Base-by-base conservation (phyloP, 2,797 vertebrate species). In the Pagetopsis macropterus region DNA sequence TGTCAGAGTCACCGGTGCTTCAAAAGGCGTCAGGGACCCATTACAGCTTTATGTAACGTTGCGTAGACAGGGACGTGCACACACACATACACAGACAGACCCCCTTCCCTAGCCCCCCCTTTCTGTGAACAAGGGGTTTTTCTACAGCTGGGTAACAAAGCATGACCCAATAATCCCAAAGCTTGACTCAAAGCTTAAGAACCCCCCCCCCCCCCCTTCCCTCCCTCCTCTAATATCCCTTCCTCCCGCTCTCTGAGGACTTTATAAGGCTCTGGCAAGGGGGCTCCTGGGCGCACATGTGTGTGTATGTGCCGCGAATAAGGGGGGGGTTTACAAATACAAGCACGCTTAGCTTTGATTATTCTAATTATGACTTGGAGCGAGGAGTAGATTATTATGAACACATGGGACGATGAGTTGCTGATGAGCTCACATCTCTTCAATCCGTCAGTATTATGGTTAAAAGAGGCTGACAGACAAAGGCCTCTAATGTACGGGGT, bases 141-240 rank as follows among this genome's bases (percentile, higher is more conserved):
- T 94, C 91, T 94, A 93, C 94, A 94, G 94, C 93, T 94, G 94
- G 92, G 91, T 93, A 95, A 94, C 94, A 94, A 94, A 93, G 94
- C 93, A 92, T 95, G 93, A 94, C 93, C 93, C 94, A 94, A 92
- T 95, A 95, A 95, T 94, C 94, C 94, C 87, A 85, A 91, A 92
- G 90, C 91, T 92, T 92, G 90, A 93, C 91, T 94, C 90, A 93
- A 93, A 94, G 89, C 91, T 92, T 87, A 87, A 93, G 82, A 82
- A 81, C 84, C 83, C 75, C 70, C 40, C 33, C n/a, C n/a, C n/a
- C n/a, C 52, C 27, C 45, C 33, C 52, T 55, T 54, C 74, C 67
- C 80, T 83, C 85, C 85, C 87, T 78, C 84, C 76, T 83, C 71
- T 77, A 76, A 81, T 87, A 91, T 89, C 89, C 90, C 88, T 90